Conservation (phyloP, 2,797 vertebrate species). For the Hozukius guyotensis region DNA sequence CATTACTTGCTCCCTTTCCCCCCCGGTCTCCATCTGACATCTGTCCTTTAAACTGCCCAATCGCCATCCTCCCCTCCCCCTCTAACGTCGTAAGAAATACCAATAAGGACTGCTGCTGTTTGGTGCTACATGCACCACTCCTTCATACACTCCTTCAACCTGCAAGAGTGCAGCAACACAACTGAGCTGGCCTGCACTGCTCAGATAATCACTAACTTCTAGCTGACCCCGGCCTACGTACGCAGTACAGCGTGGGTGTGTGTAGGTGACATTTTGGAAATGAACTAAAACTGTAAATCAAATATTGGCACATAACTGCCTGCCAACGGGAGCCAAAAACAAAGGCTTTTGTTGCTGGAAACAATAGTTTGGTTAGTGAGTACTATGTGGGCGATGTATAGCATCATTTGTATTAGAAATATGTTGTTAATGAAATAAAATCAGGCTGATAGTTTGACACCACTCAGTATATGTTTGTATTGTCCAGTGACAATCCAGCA, state of each 20-base stretch:
- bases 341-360: not conserved
- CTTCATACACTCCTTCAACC: conserved; percentile 81
- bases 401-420: not conserved
- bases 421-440: not conserved
- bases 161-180: conserved; percentile 81
- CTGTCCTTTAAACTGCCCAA: conserved; percentile 29
- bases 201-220: conserved; percentile 82
- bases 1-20: not conserved
- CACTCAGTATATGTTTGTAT: not conserved
- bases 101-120: conserved; percentile 82
- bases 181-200: conserved; percentile 82
- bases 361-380: not conserved
- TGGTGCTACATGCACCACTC: conserved; percentile 87
- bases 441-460: not conserved
- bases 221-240: conserved; percentile 68
- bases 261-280: conserved; percentile 17
- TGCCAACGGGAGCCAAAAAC: not conserved
- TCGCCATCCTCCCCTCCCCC: conserved; percentile 18
- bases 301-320: not conserved
- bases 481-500: not conserved
- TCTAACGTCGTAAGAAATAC: conserved; percentile 57
- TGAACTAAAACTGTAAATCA: not conserved
- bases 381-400: conserved; percentile 5
- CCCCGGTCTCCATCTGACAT: conserved; percentile 14
- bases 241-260: conserved; percentile 32